phyloP scores from a whole-genome alignment of 2,888 invertebrate species.

The Nemoura dubitans region DNA sequence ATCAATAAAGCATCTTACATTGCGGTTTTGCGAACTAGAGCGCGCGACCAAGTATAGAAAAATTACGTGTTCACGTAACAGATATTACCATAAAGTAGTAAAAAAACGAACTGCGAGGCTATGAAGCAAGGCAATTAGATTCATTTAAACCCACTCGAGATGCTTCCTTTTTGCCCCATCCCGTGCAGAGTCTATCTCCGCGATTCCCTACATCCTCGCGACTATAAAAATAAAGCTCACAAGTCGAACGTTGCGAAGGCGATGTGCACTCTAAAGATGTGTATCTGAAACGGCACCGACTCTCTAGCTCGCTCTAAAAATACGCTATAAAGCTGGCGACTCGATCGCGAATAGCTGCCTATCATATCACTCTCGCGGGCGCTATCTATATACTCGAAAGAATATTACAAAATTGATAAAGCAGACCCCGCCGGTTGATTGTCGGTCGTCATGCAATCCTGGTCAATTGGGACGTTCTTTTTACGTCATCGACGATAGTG shows the following conservation, averaged over 20 bases:
- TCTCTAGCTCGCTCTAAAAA: not conserved
- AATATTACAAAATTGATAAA: slow-evolving; percentile 12
- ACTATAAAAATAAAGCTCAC: not conserved
- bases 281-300: not conserved
- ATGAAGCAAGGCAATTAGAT: not conserved
- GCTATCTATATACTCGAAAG: not conserved
- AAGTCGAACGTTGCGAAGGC: not conserved
- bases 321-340: not conserved
- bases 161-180: not conserved
- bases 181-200: not conserved
- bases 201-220: not conserved
- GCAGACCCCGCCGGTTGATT: slow-evolving; percentile 13
- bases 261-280: not conserved
- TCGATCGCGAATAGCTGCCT: not conserved
- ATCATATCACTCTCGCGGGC: not conserved
- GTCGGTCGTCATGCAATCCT: not conserved
- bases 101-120: not conserved
- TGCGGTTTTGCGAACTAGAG: not conserved
- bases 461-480: not conserved
- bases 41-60: not conserved
- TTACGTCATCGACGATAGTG: not conserved
- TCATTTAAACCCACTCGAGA: not conserved
- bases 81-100: not conserved
- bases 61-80: not conserved
- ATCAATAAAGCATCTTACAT: not conserved